A percentile compares a stretch with the other conserved stretches of the same genome.
These are phyloP conservation scores for Styela plicata DNA, from an alignment of 23 tunicate genomes.

Conservation along the genomic window DNA sequence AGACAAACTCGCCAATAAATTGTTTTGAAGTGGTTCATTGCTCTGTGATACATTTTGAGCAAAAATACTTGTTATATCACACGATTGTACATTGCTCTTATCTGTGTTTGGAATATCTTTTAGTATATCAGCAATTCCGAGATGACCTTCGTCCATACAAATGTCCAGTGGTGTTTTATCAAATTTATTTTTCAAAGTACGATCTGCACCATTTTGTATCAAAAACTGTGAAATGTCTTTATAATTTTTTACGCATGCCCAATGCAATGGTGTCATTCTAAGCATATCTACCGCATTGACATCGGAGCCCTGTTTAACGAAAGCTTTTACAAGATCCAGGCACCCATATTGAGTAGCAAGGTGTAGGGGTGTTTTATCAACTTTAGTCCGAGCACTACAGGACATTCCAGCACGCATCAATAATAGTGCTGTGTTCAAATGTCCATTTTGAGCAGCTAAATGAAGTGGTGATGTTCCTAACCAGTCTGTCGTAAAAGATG, in stretches of 20 bases:
- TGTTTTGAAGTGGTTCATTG: neutral
- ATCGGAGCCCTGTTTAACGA: constrained; percentile 54
- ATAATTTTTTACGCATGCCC: constrained; percentile 59
- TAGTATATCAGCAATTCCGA: neutral
- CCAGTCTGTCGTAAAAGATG: constrained; percentile 54
- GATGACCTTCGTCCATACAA: neutral
- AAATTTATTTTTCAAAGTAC: constrained; percentile 36
- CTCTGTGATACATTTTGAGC: neutral
- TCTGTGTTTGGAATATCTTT: neutral
- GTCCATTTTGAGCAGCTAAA: constrained; percentile 67
- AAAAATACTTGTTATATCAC: neutral
- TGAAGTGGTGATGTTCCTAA: constrained; percentile 67
- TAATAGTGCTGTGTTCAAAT: constrained; percentile 29
- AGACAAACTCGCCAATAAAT: constrained; percentile 2
- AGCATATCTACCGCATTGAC: constrained; percentile 73
- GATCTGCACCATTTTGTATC: constrained; percentile 48
- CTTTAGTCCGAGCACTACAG: constrained; percentile 62
- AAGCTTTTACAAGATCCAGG: constrained; percentile 31
- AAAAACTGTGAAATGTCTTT: constrained; percentile 33
- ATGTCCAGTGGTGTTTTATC: constrained; percentile 20
- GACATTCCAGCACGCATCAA: constrained; percentile 67
- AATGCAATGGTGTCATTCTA: constrained; percentile 69
- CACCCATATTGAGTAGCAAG: constrained; percentile 62
- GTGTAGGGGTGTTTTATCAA: constrained; percentile 74
- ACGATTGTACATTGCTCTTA: neutral